Conservation (phyloP, 23 tunicate genomes). For the Ascidia mentula region DNA sequence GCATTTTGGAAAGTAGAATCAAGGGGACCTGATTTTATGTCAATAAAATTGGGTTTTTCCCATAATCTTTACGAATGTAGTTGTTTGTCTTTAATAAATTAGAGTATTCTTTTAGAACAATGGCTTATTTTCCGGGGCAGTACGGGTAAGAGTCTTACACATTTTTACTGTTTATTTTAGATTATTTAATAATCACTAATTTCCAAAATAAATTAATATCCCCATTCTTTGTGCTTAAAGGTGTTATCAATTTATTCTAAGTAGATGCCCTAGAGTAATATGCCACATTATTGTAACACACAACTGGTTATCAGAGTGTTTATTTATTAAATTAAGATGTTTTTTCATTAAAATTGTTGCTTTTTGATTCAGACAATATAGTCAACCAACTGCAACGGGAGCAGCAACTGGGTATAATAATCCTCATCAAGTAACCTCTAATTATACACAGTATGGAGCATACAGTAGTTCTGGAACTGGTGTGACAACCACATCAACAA, state of each 20-base stretch:
- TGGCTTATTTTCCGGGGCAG: background rate
- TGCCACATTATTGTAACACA: too few relatives aligned
- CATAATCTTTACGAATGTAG: background rate
- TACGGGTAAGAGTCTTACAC: constrained; percentile 9
- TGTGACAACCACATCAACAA: background rate
- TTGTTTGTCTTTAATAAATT: background rate
- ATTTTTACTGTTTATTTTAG: too few relatives aligned
- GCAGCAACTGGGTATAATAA: constrained; percentile 1
- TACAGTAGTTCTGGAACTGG: background rate
- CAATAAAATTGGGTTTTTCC: constrained; percentile 8
- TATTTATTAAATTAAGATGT: too few relatives aligned
- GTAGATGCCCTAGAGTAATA: too few relatives aligned
- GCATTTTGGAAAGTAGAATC: background rate
- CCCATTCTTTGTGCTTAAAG: too few relatives aligned
- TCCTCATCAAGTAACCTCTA: background rate
- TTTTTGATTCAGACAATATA: background rate
- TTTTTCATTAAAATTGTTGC: too few relatives aligned
- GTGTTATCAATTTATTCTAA: too few relatives aligned
- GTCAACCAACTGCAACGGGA: background rate
- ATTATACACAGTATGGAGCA: background rate
- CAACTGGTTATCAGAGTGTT: too few relatives aligned
- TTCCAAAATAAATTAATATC: too few relatives aligned
- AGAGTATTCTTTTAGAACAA: background rate
- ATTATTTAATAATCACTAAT: too few relatives aligned
- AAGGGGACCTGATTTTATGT: constrained; percentile 10